Percentiles rank a stretch among this genome's conserved stretches.
These are phyloP conservation scores for Drosophila virilis DNA, from an alignment of 1,140 invertebrate genomes.

Conservation along the genomic window DNA sequence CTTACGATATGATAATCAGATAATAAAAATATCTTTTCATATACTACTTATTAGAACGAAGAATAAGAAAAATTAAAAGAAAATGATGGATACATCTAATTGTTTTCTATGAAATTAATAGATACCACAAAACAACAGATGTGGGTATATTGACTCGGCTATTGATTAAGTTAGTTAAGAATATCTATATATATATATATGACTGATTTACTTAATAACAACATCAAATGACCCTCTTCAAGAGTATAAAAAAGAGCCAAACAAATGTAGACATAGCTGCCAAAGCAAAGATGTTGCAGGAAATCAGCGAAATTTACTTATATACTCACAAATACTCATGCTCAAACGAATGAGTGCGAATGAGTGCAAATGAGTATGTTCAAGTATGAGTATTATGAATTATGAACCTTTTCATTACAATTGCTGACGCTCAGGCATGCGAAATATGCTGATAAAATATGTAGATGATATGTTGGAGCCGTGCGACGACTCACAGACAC, in stretches of 20 bases:
- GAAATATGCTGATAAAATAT: constrained; percentile 76
- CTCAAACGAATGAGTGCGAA: not conserved
- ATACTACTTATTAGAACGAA: no score
- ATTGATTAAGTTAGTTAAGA: no score
- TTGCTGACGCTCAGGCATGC: constrained; percentile 72
- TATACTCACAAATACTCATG: not conserved
- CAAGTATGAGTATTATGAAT: constrained; percentile 52
- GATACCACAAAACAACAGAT: no score
- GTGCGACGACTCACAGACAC: constrained; percentile 39
- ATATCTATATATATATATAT: no score
- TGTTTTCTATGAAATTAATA: no score
- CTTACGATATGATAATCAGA: no score
- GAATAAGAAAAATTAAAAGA: no score
- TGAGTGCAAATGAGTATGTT: not conserved
- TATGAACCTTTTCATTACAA: constrained; percentile 75
- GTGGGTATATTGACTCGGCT: no score
- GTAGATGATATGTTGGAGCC: constrained; percentile 43
- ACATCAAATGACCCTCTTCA: not conserved
- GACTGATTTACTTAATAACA: not conserved
- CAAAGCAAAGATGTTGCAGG: constrained; percentile 1
- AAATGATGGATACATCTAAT: no score
- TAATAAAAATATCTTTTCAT: no score
- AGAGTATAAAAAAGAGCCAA: not conserved
- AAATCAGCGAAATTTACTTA: constrained; percentile 20
- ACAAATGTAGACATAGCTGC: not conserved